These are phyloP conservation scores for Glaucopsyche alexis DNA, from an alignment of 2,888 invertebrate genomes.

Conservation along the genomic window DNA sequence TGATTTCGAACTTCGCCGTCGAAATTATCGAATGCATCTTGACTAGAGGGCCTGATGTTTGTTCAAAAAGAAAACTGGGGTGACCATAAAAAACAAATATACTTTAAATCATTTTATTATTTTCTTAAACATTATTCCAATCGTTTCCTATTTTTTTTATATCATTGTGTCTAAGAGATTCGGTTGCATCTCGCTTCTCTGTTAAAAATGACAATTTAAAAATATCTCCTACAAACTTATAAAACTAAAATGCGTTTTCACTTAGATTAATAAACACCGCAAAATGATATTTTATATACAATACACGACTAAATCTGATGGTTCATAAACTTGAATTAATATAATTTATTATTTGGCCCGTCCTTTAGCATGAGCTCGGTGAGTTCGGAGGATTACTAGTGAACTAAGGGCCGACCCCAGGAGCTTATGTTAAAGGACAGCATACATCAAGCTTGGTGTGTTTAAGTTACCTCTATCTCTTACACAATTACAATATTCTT, in stretches of 20 bases:
- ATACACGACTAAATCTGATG: conserved; percentile 74
- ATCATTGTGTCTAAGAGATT: conserved; percentile 78
- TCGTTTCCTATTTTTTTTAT: conserved; percentile 78
- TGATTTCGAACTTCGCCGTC: no score
- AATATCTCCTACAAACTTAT: conserved; percentile 78
- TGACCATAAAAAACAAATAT: conserved; percentile 40
- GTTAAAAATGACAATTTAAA: conserved; percentile 75
- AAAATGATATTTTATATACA: conserved; percentile 77
- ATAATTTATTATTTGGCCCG: conserved; percentile 57
- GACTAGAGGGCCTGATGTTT: no score
- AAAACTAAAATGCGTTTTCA: conserved; percentile 78
- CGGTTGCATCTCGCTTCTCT: conserved; percentile 69
- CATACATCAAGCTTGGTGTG: conserved; percentile 71
- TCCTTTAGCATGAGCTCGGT: conserved; percentile 58
- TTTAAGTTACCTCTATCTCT: conserved; percentile 68
- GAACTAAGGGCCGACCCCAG: conserved; percentile 30
- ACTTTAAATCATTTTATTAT: conserved; percentile 77
- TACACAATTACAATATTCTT: conserved; percentile 62
- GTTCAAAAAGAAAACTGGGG: neutral
- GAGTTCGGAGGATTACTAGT: conserved; percentile 12
- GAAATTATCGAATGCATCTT: no score
- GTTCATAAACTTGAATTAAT: conserved; percentile 68
- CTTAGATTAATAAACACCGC: conserved; percentile 74
- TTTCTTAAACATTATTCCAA: conserved; percentile 79
- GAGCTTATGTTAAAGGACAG: conserved; percentile 62